A percentile compares a stretch with the other conserved stretches of the same genome.
Conservation (phyloP, 2,113 vertebrate species). For the Ceyx melanurus region DNA sequence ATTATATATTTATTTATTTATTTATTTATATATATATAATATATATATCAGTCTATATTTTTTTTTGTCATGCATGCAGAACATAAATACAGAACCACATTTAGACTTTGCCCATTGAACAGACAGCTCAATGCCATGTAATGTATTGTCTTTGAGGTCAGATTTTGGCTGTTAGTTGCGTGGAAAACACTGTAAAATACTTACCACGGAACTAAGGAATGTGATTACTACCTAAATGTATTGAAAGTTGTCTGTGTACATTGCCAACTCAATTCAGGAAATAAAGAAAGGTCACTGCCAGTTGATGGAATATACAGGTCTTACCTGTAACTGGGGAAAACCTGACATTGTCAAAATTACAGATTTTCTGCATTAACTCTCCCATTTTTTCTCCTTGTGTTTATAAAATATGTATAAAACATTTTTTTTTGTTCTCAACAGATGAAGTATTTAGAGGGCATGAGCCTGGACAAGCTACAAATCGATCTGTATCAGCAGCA, state of each 20-base stretch:
- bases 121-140: background rate
- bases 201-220: background rate
- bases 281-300: background rate
- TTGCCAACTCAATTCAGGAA: background rate
- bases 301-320: background rate
- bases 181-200: background rate
- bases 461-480: slow-evolving; percentile 88
- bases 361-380: background rate
- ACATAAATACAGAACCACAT: background rate
- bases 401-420: background rate
- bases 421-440: slow-evolving; percentile 29
- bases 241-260: background rate
- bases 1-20: background rate
- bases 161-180: background rate
- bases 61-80: background rate
- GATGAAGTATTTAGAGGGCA: slow-evolving; percentile 97
- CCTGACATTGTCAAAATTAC: background rate
- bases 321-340: background rate
- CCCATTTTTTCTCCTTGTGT: background rate
- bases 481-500: slow-evolving; percentile 90
- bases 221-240: background rate
- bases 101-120: background rate
- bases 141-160: background rate
- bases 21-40: too few species aligned
- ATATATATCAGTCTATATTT: background rate